Conservation (phyloP, 2,888 invertebrate species). For the Pollenia amentaria region DNA sequence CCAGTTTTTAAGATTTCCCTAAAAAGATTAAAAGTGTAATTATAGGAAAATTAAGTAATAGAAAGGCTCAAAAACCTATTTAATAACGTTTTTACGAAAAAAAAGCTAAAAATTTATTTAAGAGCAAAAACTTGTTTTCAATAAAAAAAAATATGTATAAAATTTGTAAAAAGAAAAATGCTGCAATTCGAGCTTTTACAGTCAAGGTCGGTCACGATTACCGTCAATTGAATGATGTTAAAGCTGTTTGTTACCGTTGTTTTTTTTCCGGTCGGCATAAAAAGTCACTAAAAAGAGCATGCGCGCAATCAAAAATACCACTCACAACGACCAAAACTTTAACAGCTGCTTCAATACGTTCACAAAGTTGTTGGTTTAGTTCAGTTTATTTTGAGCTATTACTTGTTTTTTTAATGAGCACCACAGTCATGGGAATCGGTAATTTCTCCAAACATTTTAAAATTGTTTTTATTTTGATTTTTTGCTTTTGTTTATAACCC, state of each 20-base stretch:
- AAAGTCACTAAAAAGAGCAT: conserved; percentile 16
- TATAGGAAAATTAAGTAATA: neutral
- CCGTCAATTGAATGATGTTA: conserved; percentile 52
- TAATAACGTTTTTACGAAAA: conserved; percentile 2
- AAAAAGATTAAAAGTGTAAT: neutral
- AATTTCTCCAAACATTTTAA: conserved; percentile 70
- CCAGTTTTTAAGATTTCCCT: neutral
- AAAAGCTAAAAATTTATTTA: neutral
- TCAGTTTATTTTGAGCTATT: conserved; percentile 68
- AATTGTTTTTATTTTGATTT: conserved; percentile 32
- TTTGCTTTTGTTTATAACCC: conserved; percentile 5
- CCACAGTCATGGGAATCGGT: conserved; percentile 78
- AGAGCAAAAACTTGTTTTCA: neutral
- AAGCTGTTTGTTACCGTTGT: conserved; percentile 56
- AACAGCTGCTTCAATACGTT: conserved; percentile 39
- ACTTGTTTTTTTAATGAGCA: conserved; percentile 73
- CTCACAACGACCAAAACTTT: conserved; percentile 72
- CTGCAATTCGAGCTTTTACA: conserved; percentile 62
- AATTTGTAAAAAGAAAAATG: conserved; percentile 50
- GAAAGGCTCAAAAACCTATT: neutral
- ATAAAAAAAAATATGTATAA: conserved; percentile 45
- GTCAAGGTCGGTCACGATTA: conserved; percentile 81
- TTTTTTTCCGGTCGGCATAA: conserved; percentile 60
- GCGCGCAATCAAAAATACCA: conserved; percentile 40
- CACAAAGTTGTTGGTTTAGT: conserved; percentile 61